Evolutionary conservation across 2,797 vertebrate species (phyloP).

Genomic region (Allobates femoralis): DNA sequence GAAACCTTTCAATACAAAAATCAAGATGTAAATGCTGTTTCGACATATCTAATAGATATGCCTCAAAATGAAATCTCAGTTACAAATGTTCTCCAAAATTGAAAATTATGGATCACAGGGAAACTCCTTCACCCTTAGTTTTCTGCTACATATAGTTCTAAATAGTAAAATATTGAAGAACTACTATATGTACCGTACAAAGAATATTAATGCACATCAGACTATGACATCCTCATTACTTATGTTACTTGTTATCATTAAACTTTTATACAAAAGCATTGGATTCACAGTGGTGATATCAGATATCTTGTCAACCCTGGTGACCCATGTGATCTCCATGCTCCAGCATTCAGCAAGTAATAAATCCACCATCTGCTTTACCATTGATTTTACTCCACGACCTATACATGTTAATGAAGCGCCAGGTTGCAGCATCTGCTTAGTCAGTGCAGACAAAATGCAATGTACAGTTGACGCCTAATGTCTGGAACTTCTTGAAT

Average conservation of each 20-base stretch:
- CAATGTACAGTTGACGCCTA: slow-evolving; percentile 22
- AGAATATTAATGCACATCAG: neutral
- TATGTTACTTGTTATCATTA: slow-evolving; percentile 12
- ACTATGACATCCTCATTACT: neutral
- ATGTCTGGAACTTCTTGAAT: neutral
- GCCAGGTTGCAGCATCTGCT: slow-evolving; percentile 27
- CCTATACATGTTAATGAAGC: slow-evolving; percentile 42
- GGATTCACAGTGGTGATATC: slow-evolving; percentile 19
- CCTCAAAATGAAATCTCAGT: neutral
- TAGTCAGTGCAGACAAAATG: slow-evolving; percentile 35
- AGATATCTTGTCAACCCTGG: slow-evolving; percentile 15
- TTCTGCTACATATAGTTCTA: neutral
- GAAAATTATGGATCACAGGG: neutral
- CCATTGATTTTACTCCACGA: slow-evolving; percentile 30
- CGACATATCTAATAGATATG: neutral
- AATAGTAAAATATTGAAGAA: neutral
- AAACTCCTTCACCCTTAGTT: neutral
- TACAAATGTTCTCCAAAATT: neutral
- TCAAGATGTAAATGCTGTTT: neutral
- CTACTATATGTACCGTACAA: neutral
- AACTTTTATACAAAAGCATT: slow-evolving; percentile 7
- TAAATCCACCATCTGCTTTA: slow-evolving; percentile 42
- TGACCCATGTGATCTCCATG: slow-evolving; percentile 36
- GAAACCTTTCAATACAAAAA: neutral
- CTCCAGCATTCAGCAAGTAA: slow-evolving; percentile 39